Percentiles rank a stretch among this genome's conserved stretches.
Conservation (phyloP, 2,113 vertebrate genomes). For the Oenanthe oenanthe region DNA sequence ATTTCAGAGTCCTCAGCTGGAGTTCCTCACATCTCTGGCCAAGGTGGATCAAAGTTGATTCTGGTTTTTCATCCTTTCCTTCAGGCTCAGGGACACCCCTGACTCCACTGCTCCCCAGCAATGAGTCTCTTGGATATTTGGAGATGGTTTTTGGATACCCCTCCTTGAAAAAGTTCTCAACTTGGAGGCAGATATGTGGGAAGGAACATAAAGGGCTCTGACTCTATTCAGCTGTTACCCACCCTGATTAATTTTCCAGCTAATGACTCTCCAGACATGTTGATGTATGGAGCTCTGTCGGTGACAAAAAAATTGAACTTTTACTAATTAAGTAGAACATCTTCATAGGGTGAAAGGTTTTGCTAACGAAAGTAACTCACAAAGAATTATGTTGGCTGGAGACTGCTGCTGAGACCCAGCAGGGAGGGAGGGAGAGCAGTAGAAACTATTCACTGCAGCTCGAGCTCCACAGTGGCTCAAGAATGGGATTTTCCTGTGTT, state of each 20-base stretch:
- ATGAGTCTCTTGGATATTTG: not conserved
- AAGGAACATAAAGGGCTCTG: conserved; percentile 2
- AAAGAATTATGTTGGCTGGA: conserved; percentile 68
- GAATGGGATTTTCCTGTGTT: not conserved
- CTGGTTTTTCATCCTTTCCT: not conserved
- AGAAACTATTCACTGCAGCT: not conserved
- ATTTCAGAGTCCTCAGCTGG: not conserved
- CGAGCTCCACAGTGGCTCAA: rapidly evolving
- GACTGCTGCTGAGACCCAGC: not conserved
- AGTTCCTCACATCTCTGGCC: not conserved
- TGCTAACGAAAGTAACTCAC: conserved; percentile 75
- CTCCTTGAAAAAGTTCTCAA: not conserved
- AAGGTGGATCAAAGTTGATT: not conserved
- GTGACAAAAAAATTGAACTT: conserved; percentile 73
- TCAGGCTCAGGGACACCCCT: not conserved
- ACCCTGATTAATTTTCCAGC: conserved; percentile 70
- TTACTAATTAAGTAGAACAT: conserved; percentile 77
- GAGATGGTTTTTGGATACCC: not conserved
- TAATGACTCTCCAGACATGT: conserved; percentile 70
- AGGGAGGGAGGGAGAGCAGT: not conserved
- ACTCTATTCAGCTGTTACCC: conserved; percentile 35
- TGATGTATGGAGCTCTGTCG: conserved; percentile 65
- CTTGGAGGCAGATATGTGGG: not conserved
- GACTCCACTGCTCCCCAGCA: not conserved
- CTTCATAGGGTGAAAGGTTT: conserved; percentile 74